These are phyloP conservation scores for Zosterops lateralis DNA, from an alignment of 2,113 vertebrate genomes.

Conservation along the genomic window DNA sequence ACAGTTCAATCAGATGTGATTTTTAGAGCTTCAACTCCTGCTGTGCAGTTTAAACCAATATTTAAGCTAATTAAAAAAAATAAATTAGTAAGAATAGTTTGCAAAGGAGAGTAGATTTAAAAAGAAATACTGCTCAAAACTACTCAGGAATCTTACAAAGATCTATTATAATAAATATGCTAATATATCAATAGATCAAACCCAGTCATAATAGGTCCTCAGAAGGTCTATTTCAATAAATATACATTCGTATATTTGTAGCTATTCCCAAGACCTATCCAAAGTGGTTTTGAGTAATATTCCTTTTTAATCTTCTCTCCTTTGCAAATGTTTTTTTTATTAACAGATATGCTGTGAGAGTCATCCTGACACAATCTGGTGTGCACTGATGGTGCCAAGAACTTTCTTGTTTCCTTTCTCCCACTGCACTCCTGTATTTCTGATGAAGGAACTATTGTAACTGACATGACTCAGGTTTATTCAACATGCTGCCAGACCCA, in stretches of 20 bases:
- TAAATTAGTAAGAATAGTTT: neutral
- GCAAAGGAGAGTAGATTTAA: neutral
- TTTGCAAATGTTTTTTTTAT: neutral
- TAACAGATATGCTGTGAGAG: neutral
- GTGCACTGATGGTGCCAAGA: neutral
- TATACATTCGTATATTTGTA: neutral
- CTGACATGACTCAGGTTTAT: conserved; percentile 20
- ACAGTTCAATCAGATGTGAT: neutral
- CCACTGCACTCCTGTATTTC: neutral
- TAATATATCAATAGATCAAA: neutral
- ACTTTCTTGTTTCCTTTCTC: neutral
- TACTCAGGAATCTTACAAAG: neutral
- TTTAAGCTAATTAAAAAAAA: neutral
- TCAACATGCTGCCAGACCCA: neutral
- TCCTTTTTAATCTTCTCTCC: neutral
- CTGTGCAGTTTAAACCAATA: neutral
- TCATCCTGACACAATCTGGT: neutral
- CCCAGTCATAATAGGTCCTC: neutral
- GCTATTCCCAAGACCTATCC: neutral
- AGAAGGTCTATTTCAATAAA: neutral
- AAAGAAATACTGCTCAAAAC: neutral
- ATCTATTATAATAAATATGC: neutral
- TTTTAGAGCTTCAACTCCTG: neutral
- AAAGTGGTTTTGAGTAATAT: neutral
- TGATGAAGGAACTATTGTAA: neutral